A percentile compares a stretch with the other conserved stretches of the same genome.
Evolutionary conservation across 2,797 vertebrate genomes (phyloP).

Genomic region (Chaetophractus vellerosus): DNA sequence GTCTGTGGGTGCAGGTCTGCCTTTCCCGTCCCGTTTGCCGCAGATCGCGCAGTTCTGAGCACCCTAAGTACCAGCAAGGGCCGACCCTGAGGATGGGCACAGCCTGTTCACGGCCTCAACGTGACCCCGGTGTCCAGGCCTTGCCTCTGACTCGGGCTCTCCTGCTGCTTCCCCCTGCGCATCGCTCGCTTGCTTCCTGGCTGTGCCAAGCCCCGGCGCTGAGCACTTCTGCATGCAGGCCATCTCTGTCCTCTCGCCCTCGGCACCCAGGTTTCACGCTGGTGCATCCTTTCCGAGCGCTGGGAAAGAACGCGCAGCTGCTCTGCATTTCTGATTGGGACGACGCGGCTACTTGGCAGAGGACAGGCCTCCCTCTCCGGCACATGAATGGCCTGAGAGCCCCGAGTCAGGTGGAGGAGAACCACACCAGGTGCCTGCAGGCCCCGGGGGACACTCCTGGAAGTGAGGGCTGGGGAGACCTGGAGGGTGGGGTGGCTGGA

Average conservation of each 20-base stretch:
- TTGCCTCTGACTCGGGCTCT: too few relatives aligned
- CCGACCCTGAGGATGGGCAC: too few relatives aligned
- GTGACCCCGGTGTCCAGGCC: background rate
- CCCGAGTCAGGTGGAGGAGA: conserved; percentile 87
- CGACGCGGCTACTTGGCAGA: conserved; percentile 92
- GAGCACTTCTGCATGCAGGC: background rate
- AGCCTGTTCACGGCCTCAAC: too few relatives aligned
- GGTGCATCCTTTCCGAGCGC: conserved; percentile 93
- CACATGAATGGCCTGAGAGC: conserved; percentile 85
- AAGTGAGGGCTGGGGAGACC: background rate
- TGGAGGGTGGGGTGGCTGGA: background rate
- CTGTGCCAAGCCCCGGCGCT: fast-evolving
- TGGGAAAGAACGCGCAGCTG: conserved; percentile 92
- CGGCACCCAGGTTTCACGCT: conserved; percentile 90
- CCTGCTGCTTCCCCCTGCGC: background rate
- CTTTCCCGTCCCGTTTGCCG: too few relatives aligned
- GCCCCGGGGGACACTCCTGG: background rate
- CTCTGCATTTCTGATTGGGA: conserved; percentile 90
- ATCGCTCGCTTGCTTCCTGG: too few relatives aligned
- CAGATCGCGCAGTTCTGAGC: too few relatives aligned
- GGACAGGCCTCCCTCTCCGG: conserved; percentile 89
- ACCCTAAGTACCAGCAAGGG: too few relatives aligned
- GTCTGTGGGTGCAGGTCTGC: too few relatives aligned
- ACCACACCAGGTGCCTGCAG: conserved; percentile 92
- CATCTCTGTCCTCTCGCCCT: conserved; percentile 39